These are phyloP conservation scores for Varecia variegata DNA, from an alignment of 2,797 vertebrate species.

Conservation along the genomic window DNA sequence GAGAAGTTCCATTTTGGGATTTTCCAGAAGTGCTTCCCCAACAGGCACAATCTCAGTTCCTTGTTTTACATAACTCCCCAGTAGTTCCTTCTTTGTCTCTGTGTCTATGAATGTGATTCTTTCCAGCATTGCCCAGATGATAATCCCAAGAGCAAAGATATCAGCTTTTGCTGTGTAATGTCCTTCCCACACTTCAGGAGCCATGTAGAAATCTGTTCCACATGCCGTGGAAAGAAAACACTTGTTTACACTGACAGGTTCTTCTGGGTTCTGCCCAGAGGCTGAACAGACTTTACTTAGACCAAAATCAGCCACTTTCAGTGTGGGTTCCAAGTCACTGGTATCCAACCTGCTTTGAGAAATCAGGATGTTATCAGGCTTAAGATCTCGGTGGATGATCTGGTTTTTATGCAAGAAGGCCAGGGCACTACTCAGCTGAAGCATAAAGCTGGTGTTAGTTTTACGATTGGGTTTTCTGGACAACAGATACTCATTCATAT, in stretches of 20 bases:
- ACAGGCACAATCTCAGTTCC: constrained; percentile 94
- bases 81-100: constrained; percentile 95
- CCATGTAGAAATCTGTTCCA: constrained; percentile 98
- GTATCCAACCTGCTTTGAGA: constrained; percentile 88
- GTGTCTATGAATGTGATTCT: constrained; percentile 96
- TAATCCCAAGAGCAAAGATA: constrained; percentile 97
- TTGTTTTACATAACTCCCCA: constrained; percentile 95
- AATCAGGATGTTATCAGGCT: constrained; percentile 98
- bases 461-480: constrained; percentile 95
- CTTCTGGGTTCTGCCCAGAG: constrained; percentile 92
- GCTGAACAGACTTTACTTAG: constrained; percentile 97
- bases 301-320: constrained; percentile 98
- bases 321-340: constrained; percentile 90
- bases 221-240: constrained; percentile 97
- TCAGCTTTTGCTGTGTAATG: constrained; percentile 98
- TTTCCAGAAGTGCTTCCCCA: constrained; percentile 95
- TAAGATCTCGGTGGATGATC: constrained; percentile 98
- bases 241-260: constrained; percentile 95
- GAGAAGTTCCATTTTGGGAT: constrained; percentile 97
- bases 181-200: constrained; percentile 97
- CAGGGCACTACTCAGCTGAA: constrained; percentile 96
- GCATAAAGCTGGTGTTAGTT: constrained; percentile 99
- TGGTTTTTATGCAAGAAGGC: constrained; percentile 98
- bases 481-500: constrained; percentile 97
- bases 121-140: constrained; percentile 99